Evolutionary conservation across 2,797 vertebrate species (phyloP).

Genomic region (Acanthornis magna): DNA sequence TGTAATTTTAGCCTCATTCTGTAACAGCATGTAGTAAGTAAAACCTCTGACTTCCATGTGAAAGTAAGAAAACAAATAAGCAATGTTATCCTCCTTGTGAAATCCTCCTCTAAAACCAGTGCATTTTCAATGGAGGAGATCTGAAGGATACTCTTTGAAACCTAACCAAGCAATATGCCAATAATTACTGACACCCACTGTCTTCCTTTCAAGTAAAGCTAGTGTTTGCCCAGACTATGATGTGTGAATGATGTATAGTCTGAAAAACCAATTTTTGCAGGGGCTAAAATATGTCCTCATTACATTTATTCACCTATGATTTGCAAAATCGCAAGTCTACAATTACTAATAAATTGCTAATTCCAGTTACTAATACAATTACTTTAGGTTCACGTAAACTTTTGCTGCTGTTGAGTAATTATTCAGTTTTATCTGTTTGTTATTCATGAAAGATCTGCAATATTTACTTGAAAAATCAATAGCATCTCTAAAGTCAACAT

Average conservation of each 20-base stretch:
- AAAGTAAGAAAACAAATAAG: background rate
- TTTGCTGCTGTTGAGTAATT: background rate
- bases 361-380: background rate
- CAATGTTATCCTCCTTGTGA: background rate
- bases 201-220: background rate
- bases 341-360: background rate
- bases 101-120: background rate
- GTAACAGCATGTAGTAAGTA: background rate
- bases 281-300: background rate
- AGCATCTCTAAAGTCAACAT: background rate
- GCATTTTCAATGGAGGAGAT: background rate
- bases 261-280: background rate
- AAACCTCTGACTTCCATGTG: background rate
- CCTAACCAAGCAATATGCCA: background rate
- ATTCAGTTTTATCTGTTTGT: background rate
- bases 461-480: background rate
- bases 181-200: background rate
- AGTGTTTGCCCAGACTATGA: background rate
- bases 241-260: background rate
- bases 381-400: background rate
- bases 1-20: background rate
- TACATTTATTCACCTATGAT: background rate
- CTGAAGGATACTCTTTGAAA: background rate
- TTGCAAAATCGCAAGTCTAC: background rate
- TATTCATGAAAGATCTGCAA: background rate